phyloP scores from a whole-genome alignment of 2,888 invertebrate genomes.

The Hypercompe scribonia region DNA sequence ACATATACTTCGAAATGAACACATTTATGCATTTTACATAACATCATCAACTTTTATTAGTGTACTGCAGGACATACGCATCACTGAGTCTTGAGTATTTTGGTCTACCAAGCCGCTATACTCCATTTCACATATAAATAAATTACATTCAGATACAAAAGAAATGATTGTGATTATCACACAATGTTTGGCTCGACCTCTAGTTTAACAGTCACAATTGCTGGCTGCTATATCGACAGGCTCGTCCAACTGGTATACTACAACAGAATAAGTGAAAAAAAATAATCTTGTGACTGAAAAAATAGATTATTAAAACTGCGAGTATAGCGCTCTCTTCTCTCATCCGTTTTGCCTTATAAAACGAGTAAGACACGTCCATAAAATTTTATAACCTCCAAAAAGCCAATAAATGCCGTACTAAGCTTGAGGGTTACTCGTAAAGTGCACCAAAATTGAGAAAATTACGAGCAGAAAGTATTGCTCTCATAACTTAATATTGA shows the following conservation, averaged over 20 bases:
- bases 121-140: too few species aligned
- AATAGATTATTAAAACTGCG: neutral
- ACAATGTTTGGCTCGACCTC: too few species aligned
- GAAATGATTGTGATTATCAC: too few species aligned
- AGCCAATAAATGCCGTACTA: conserved; percentile 15
- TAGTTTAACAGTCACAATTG: too few species aligned
- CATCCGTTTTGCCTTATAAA: neutral
- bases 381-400: conserved; percentile 12
- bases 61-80: too few species aligned
- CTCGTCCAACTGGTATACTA: neutral
- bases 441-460: conserved; percentile 11
- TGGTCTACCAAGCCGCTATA: too few species aligned
- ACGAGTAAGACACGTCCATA: neutral
- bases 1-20: too few species aligned
- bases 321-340: neutral
- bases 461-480: conserved; percentile 6
- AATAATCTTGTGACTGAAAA: too few species aligned
- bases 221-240: neutral
- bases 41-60: too few species aligned
- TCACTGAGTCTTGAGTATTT: too few species aligned
- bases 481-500: conserved; percentile 3
- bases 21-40: too few species aligned
- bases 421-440: conserved; percentile 13
- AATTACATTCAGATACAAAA: too few species aligned
- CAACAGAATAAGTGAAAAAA: neutral